Base-by-base conservation (phyloP, 2,888 invertebrate genomes). In the Zygothrica quintamaculata region DNA sequence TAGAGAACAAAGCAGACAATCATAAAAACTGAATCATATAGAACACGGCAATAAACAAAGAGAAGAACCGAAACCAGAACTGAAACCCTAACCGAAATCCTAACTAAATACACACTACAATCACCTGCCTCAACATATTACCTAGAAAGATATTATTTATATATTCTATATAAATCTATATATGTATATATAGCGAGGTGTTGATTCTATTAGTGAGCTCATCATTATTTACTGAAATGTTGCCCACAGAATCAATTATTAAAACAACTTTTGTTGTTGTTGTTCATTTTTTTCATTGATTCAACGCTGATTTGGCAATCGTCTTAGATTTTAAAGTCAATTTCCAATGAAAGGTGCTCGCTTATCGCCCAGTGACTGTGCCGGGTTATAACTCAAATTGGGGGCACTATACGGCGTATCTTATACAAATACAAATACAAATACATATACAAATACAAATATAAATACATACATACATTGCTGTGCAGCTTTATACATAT, bases 341-440 rank as follows among this genome's bases (percentile, higher is more conserved):
- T 33, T 34, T 62, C 9, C 22, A 15, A 33, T 31, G 29, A 25
- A 42, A 37, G 48, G 18, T 22, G 36, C 18, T 16, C 22, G 7
- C 57, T 67, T 71, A 73, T 71, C 69, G 52, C 3, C 7, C 11
- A 9, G 6, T 47, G 48, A 62, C 67, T 40, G 47, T 59, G n/a
- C 53, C 26, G 26, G 22, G 15, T 39, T 58, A 70, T 31, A 59
- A 39, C 46, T 43, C 29, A 36, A 50, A 76, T 76, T 75, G 56
- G 57, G 65, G 62, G 31, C 77, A 61, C 57, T 34, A 29, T 33
- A 47, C 31, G 18, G n/a, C 80, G 62, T 79, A 79, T 79, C 84
- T 68, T 48, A 68, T 15, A 51, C 48, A 74, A 77, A 71, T 59
- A 77, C 9, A 12, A 13, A 48, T 13, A 33, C 33, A 22, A 11